Conservation (phyloP, 2,797 vertebrate species). For the Mus spretus region DNA sequence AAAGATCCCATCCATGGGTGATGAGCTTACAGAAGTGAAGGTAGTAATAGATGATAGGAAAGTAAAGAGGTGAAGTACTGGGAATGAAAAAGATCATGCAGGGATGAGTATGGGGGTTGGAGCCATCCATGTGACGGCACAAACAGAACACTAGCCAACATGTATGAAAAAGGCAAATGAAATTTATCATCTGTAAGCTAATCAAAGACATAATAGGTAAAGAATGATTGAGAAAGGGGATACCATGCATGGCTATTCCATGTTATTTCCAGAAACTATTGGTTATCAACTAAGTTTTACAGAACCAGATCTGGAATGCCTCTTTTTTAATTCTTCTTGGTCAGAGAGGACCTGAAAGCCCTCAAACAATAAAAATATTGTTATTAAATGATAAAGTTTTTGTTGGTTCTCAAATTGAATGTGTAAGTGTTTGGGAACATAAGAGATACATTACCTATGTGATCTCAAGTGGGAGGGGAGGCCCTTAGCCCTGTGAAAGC, state of each 20-base stretch:
- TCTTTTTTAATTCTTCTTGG: neutral
- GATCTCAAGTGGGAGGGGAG: neutral
- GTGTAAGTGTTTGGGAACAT: neutral
- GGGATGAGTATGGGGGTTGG: neutral
- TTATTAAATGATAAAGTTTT: neutral
- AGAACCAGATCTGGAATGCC: neutral
- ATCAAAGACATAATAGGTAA: neutral
- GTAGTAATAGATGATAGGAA: neutral
- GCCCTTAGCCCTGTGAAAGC: no score
- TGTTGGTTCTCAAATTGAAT: neutral
- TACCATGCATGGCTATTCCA: no score
- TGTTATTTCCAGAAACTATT: neutral
- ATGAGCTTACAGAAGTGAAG: neutral
- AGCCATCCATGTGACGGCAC: accelerated
- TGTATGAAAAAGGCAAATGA: no score
- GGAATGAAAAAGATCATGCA: no score
- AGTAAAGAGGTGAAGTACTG: no score
- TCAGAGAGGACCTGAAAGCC: neutral
- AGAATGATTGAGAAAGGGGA: neutral
- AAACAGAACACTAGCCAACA: neutral
- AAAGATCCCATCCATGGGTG: neutral
- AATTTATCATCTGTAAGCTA: neutral
- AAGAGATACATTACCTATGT: neutral
- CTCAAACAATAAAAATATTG: neutral
- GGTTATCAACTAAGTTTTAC: neutral